Percentiles rank a stretch among this genome's conserved stretches.
Evolutionary conservation across 1,140 invertebrate species (phyloP).

Genomic region (Cylas formicarius): DNA sequence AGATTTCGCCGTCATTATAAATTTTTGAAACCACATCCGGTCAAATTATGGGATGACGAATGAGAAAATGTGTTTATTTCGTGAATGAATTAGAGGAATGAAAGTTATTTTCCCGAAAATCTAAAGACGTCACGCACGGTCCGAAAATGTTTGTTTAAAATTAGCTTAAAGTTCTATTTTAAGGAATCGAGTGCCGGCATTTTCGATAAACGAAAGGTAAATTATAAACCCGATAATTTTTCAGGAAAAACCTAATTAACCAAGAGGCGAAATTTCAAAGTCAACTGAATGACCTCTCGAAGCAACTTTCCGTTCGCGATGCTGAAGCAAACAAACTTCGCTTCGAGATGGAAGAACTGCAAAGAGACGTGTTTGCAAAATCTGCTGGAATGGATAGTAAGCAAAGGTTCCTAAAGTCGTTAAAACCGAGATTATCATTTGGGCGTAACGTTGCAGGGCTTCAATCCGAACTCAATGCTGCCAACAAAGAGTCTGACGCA

Average conservation of each 20-base stretch:
- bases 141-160: too few relatives aligned
- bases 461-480: slow-evolving; percentile 49
- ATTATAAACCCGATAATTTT: slow-evolving; percentile 19
- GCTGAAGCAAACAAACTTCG: slow-evolving; percentile 47
- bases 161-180: too few relatives aligned
- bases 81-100: too few relatives aligned
- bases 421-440: not conserved
- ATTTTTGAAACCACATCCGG: too few relatives aligned
- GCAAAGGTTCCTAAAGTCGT: slow-evolving; percentile 24
- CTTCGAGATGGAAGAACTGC: slow-evolving; percentile 48
- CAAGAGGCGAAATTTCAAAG: slow-evolving; percentile 47
- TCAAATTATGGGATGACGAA: too few relatives aligned
- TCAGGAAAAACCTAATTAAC: slow-evolving; percentile 47
- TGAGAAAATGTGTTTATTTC: too few relatives aligned
- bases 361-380: slow-evolving; percentile 48
- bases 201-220: too few relatives aligned
- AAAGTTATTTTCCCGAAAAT: too few relatives aligned
- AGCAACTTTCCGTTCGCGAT: slow-evolving; percentile 44
- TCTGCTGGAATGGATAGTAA: slow-evolving; percentile 51
- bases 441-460: slow-evolving; percentile 42
- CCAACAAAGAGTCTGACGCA: slow-evolving; percentile 50
- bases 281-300: slow-evolving; percentile 47
- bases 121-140: too few relatives aligned
- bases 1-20: too few relatives aligned
- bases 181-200: too few relatives aligned